A percentile compares a stretch with the other conserved stretches of the same genome.
Conservation (phyloP, 2,113 vertebrate species). For the Spheniscus mendiculus region DNA sequence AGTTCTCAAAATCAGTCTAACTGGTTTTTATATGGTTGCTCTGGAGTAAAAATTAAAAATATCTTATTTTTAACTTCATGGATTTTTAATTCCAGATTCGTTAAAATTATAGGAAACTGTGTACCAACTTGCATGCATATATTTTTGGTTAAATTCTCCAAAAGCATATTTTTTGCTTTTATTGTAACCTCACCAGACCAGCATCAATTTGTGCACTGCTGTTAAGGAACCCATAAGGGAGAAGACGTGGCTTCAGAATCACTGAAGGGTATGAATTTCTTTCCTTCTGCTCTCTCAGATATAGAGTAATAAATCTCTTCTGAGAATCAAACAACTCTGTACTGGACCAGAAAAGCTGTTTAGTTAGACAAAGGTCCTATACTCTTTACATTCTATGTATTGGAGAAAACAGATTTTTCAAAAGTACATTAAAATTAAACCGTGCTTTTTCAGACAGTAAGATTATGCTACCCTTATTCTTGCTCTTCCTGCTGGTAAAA, state of each 20-base stretch:
- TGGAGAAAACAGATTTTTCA: not conserved
- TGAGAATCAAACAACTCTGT: not conserved
- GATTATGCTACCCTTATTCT: not conserved
- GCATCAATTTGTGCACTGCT: not conserved
- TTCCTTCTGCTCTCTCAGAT: not conserved
- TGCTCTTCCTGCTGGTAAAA: not conserved
- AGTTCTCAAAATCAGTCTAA: not conserved
- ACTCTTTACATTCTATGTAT: not conserved
- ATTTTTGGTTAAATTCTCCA: not conserved
- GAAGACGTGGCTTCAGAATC: not conserved
- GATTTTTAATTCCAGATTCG: not conserved
- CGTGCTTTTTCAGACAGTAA: not conserved
- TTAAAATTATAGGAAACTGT: not conserved
- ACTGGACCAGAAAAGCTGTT: not conserved
- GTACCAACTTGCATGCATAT: not conserved
- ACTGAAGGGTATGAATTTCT: not conserved
- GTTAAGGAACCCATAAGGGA: not conserved
- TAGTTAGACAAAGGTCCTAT: not conserved
- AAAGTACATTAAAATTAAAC: not conserved
- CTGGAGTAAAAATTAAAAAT: not conserved
- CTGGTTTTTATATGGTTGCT: not conserved
- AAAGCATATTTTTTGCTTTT: not conserved
- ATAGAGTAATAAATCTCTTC: not conserved
- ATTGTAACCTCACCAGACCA: not conserved
- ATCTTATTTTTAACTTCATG: not conserved